Percentiles rank a stretch among this genome's conserved stretches.
phyloP scores from a whole-genome alignment of 2,797 vertebrate species.

The Alosa sapidissima region DNA sequence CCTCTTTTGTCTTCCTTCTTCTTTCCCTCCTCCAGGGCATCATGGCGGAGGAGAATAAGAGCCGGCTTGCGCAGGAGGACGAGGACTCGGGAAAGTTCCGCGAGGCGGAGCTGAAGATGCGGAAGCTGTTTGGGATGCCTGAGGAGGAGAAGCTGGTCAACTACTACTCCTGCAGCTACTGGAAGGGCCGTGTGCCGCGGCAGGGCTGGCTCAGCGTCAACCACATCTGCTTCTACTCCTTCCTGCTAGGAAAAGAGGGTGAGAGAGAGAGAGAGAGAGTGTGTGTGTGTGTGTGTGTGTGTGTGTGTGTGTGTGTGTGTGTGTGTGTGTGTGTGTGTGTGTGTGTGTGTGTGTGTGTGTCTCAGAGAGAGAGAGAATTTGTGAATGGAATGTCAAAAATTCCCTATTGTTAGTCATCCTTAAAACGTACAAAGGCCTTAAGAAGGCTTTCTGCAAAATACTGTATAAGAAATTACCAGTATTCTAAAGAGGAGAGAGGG shows the following conservation, averaged over 20 bases:
- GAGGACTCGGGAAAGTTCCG: slow-evolving; percentile 94
- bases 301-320: too few species aligned
- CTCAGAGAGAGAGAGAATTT: neutral
- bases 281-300: too few species aligned
- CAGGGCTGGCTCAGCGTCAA: slow-evolving; percentile 97
- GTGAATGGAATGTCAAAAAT: too few species aligned
- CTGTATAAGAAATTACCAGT: too few species aligned
- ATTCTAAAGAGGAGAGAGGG: too few species aligned
- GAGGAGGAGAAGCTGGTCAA: slow-evolving; percentile 96
- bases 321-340: too few species aligned
- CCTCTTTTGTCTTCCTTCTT: neutral
- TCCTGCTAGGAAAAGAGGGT: slow-evolving; percentile 95
- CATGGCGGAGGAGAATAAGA: slow-evolving; percentile 94
- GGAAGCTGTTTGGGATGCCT: slow-evolving; percentile 93
- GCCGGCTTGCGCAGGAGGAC: slow-evolving; percentile 81
- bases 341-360: too few species aligned
- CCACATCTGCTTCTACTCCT: slow-evolving; percentile 97
- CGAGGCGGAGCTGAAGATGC: slow-evolving; percentile 94
- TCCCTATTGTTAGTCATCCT: too few species aligned
- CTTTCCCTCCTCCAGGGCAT: slow-evolving; percentile 77
- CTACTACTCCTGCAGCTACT: slow-evolving; percentile 97
- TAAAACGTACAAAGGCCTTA: too few species aligned
- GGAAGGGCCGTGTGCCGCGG: slow-evolving; percentile 92
- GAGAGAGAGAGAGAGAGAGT: neutral
- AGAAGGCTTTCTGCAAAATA: too few species aligned